Evolutionary conservation across 2,888 invertebrate species (phyloP), one percentile per base, ranked within the genome.

Genomic region (Patella ulyssiponensis): DNA sequence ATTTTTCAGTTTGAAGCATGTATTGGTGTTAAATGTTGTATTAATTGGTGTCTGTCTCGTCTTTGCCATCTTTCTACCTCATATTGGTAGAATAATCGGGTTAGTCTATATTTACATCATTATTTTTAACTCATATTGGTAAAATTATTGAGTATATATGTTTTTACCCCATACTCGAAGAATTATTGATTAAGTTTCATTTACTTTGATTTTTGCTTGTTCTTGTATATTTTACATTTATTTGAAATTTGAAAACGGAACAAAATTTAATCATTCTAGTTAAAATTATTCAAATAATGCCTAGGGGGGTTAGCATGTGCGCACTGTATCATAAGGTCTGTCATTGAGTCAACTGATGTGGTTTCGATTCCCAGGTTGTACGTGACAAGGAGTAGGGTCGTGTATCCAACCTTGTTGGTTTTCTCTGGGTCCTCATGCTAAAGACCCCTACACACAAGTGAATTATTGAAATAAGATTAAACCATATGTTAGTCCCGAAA

Each of bases 71-170:
- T 95, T 96, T 90, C 93, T 96, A 81, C 97, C 98, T 0, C 94
- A 94, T 84, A 95, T 98, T 79, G 97, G 97, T 64, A 96, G 95
- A 44, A 95, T 98, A 82, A 95, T 97, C 81, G 94, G 96, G 96
- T 96, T 91, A 91, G 88, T 79, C 44, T 4, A 73, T 23, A 23
- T 23, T 73, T 20, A 56, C 53, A 58, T 64, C 9, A 69, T 52
- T 71, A 74, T 53, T n/a, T 51, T 52, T 73, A 15, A 1, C n/a
- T n/a, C 4, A 23, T 14, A 5, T 52, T 5, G 52, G 17, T 15
- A 51, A 15, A 20, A 17, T 73, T 52, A 20, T 23, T 51, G 5
- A 12, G 5, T 17, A 17, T 12, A 20, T 11, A 44, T 15, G 11
- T 3, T 44, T 44, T 9, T 9, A 44, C 7, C 33, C 0, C 44